These are phyloP conservation scores for Oryzias melastigma DNA, from an alignment of 2,113 vertebrate genomes.

Conservation along the genomic window DNA sequence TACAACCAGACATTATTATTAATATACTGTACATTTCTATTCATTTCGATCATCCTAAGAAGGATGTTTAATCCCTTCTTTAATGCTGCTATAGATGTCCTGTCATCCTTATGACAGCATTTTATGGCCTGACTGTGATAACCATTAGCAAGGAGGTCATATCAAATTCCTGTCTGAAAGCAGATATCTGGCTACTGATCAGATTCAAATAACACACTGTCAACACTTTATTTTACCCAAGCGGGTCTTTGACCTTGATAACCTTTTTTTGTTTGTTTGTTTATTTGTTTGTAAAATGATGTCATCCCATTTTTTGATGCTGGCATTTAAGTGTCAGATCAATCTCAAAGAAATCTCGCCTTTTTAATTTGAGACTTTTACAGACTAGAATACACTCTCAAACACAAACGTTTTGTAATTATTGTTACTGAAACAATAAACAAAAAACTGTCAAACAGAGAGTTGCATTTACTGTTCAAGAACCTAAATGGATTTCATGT, in stretches of 20 bases:
- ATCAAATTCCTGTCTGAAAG: constrained; percentile 73
- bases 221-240: constrained; percentile 65
- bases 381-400: constrained; percentile 75
- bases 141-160: constrained; percentile 68
- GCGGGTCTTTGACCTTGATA: constrained; percentile 59
- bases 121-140: constrained; percentile 69
- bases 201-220: constrained; percentile 74
- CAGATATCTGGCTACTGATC: constrained; percentile 74
- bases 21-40: constrained; percentile 78
- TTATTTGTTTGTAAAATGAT: constrained; percentile 53
- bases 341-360: constrained; percentile 26
- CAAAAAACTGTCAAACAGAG: constrained; percentile 73
- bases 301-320: constrained; percentile 62
- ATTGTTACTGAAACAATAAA: constrained; percentile 75
- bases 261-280: constrained; percentile 27
- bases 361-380: constrained; percentile 53
- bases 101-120: constrained; percentile 66
- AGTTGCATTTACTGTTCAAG: constrained; percentile 68
- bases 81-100: constrained; percentile 62
- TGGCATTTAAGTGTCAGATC: constrained; percentile 71
- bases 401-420: constrained; percentile 71
- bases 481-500: constrained; percentile 73
- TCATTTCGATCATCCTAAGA: constrained; percentile 67
- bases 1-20: constrained; percentile 79
- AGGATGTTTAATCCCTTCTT: constrained; percentile 67